These are phyloP conservation scores for Dipodomys spectabilis DNA, from an alignment of 2,113 vertebrate species.

Conservation along the genomic window DNA sequence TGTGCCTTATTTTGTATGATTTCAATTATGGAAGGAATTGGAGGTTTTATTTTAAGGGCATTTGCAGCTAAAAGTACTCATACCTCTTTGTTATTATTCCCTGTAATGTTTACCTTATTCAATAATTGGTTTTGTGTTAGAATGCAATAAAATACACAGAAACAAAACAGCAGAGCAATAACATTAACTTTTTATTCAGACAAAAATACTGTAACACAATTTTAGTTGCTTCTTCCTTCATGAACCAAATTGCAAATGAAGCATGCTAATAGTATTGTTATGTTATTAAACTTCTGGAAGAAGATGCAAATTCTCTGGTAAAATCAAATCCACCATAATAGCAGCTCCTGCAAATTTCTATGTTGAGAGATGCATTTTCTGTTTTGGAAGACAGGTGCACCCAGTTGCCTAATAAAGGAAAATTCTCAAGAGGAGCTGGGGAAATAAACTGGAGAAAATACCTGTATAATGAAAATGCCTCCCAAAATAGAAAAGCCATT, in stretches of 20 bases:
- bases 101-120: neutral
- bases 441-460: neutral
- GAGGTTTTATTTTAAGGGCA: no score
- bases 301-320: neutral
- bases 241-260: neutral
- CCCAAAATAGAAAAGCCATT: neutral
- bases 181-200: neutral
- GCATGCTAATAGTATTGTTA: neutral
- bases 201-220: neutral
- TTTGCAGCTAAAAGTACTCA: no score
- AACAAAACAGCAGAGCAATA: neutral
- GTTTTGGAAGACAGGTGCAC: neutral
- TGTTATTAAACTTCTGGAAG: neutral
- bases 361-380: neutral
- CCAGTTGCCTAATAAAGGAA: neutral
- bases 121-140: neutral
- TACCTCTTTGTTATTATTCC: neutral
- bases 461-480: neutral
- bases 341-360: neutral
- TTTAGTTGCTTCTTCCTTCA: neutral
- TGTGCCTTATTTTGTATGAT: no score
- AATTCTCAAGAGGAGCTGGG: neutral
- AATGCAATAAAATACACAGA: neutral
- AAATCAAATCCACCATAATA: neutral
- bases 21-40: no score